These are phyloP conservation scores for Sarcoramphus papa DNA, from an alignment of 2,797 vertebrate species.

Conservation along the genomic window DNA sequence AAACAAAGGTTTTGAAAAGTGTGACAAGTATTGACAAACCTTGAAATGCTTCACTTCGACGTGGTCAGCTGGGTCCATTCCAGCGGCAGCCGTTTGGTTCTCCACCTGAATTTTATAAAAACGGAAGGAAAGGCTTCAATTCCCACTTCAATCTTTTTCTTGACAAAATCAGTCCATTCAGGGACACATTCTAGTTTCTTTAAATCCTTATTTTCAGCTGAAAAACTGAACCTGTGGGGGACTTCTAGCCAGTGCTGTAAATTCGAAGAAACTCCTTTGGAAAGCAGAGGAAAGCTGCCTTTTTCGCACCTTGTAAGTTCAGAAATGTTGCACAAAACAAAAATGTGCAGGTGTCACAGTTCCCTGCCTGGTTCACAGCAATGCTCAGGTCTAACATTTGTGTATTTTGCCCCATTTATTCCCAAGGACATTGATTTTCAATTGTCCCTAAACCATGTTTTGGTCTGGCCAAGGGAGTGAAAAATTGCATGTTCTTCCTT, in stretches of 20 bases:
- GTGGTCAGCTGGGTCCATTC: neutral
- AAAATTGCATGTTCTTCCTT: neutral
- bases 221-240: neutral
- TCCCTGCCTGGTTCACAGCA: neutral
- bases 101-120: neutral
- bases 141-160: neutral
- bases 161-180: neutral
- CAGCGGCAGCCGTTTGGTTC: neutral
- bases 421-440: neutral
- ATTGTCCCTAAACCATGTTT: neutral
- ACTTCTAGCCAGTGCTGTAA: neutral
- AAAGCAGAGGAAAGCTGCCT: neutral
- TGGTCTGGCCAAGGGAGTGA: neutral
- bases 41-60: neutral
- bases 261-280: neutral
- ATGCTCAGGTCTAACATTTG: neutral
- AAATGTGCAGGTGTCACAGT: neutral
- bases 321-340: neutral
- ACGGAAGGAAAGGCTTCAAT: neutral
- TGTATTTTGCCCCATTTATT: neutral
- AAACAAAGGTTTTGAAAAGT: neutral
- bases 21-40: neutral
- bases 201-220: neutral
- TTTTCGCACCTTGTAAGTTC: neutral
- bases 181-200: neutral